Conservation (phyloP, 2,888 invertebrate species). For the Hydropsyche betteni region DNA sequence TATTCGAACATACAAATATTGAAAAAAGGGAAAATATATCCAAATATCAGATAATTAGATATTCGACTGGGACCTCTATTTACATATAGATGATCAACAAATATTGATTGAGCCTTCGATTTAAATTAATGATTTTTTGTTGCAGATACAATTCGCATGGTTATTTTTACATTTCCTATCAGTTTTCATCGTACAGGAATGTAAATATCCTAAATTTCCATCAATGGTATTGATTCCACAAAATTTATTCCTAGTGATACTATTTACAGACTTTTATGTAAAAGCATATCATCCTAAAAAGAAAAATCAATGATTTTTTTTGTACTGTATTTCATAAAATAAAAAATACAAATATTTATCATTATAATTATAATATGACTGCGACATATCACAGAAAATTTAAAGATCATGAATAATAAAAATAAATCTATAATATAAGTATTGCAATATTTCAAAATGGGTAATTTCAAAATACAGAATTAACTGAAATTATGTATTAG, state of each 20-base stretch:
- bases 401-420: not conserved
- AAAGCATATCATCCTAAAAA: slow-evolving; percentile 61
- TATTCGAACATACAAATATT: too few species aligned
- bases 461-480: not conserved
- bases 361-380: not conserved
- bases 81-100: not conserved
- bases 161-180: slow-evolving; percentile 66
- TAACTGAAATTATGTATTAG: slow-evolving; percentile 58
- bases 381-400: not conserved
- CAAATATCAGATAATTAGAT: too few species aligned
- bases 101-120: not conserved
- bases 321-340: not conserved
- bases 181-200: slow-evolving; percentile 61
- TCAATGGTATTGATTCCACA: slow-evolving; percentile 69
- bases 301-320: slow-evolving; percentile 5
- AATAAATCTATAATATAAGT: not conserved
- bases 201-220: slow-evolving; percentile 67
- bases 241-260: slow-evolving; percentile 72
- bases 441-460: not conserved
- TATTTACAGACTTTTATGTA: slow-evolving; percentile 76
- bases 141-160: slow-evolving; percentile 70
- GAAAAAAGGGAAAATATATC: too few species aligned
- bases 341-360: slow-evolving; percentile 5
- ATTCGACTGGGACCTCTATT: too few species aligned
- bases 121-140: not conserved